Percentiles rank a stretch among this genome's conserved stretches.
These are phyloP conservation scores for Meloidogyne floridensis DNA, from an alignment of 1,140 invertebrate species.

Conservation along the genomic window DNA sequence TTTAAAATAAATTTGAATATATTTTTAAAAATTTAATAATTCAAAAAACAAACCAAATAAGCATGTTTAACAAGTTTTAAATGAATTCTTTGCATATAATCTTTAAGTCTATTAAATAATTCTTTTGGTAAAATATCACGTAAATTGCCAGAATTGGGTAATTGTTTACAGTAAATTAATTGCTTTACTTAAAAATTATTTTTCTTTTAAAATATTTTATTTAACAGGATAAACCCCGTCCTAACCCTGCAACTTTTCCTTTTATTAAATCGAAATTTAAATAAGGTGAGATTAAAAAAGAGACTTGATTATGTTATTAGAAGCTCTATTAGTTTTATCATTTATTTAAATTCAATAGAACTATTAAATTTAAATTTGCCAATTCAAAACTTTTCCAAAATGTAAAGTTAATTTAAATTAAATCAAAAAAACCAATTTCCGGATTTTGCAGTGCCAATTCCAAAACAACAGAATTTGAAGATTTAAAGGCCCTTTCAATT, in stretches of 20 bases:
- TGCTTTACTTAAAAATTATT: conserved; percentile 7
- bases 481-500: conserved; percentile 33
- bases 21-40: background rate
- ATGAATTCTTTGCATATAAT: conserved; percentile 18
- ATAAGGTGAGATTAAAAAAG: too few relatives aligned
- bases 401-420: background rate
- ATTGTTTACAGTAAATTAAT: conserved; percentile 26
- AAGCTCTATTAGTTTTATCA: too few relatives aligned
- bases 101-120: conserved; percentile 19
- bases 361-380: too few relatives aligned
- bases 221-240: background rate
- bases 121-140: conserved; percentile 20
- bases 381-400: too few relatives aligned
- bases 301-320: too few relatives aligned
- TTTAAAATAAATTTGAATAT: conserved; percentile 10
- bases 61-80: background rate
- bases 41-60: background rate
- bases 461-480: conserved; percentile 40
- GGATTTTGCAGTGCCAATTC: conserved; percentile 41
- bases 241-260: too few relatives aligned
- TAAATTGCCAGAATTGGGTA: conserved; percentile 16
- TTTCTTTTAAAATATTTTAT: background rate
- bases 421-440: conserved; percentile 19
- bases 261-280: too few relatives aligned
- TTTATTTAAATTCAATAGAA: too few relatives aligned